Evolutionary conservation across 1,140 invertebrate species (phyloP), one percentile per base, ranked within the genome.

Genomic region (Aleiodes sp.): DNA sequence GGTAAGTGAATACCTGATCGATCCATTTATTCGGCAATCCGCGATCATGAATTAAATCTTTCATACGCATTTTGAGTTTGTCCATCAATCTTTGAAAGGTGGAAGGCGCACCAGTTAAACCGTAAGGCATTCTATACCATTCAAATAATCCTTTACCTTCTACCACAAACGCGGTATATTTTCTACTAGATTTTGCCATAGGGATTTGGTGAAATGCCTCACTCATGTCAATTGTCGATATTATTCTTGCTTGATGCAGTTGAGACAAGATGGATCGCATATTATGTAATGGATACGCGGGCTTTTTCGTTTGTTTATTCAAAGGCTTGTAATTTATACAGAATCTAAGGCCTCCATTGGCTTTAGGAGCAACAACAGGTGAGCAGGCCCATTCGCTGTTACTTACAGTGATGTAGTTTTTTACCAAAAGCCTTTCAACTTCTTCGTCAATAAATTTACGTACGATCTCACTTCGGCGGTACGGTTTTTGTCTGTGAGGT

Each of bases 81-180:
- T 70, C 68, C 61, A 70, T 70, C 21, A 70, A 39, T 57, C 60
- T 33, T 57, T 59, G 68, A n/a, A 64, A 70, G 14, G 68, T 70
- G 33, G 68, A 70, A 35, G 68, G 68, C 24, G 68, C 68, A 4
- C 61, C 68, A 9, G 60, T 64, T 37, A 70, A 37, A 19, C 68
- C 68, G 61, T 68, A 87, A 0, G 84, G 82, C 82, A 87, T 84
- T 8, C 80, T 77, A 7, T 68, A 72, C 71, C 85, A 88, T 52
- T 80, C 76, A 59, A 77, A 87, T 14, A 84, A 70, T 6, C 81
- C 80, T 56, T 78, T 75, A 33, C 79, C 79, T 16, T 80, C 81
- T 2, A 84, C 82, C 1, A 65, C 61, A 57, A 68, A 72, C 14
- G 59, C 65, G n/a, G 70, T 72, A 39, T 66, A 66, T 16, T 72